These are phyloP conservation scores for Nothoprocta pentlandii DNA, from an alignment of 2,113 vertebrate species.

Conservation along the genomic window DNA sequence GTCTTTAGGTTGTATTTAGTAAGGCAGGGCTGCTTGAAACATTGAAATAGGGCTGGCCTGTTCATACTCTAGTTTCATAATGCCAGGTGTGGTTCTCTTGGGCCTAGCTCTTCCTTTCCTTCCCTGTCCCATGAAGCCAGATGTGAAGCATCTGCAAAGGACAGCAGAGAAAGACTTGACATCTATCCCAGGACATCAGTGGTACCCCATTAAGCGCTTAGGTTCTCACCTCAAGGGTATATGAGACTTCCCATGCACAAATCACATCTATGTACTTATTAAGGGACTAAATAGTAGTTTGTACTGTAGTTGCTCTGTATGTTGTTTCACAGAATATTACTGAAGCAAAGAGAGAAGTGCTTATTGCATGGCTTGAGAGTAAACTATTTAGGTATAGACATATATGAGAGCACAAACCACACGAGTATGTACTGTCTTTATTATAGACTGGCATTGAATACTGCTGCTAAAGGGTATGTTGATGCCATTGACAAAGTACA, in stretches of 20 bases:
- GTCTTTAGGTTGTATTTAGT: not conserved
- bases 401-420: not conserved
- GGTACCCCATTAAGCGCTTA: not conserved
- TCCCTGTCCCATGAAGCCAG: not conserved
- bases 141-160: not conserved
- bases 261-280: not conserved
- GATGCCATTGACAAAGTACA: not conserved
- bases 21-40: not conserved
- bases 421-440: conserved; percentile 8
- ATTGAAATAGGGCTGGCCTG: not conserved
- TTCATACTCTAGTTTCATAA: conserved; percentile 2
- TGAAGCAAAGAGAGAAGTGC: not conserved
- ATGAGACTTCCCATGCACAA: not conserved
- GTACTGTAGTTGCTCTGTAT: not conserved
- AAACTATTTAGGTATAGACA: not conserved
- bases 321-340: not conserved
- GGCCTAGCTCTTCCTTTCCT: conserved; percentile 8
- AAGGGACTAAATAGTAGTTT: not conserved
- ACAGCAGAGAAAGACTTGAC: not conserved
- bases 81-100: not conserved
- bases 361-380: not conserved
- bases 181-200: not conserved
- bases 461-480: conserved; percentile 32
- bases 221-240: not conserved
- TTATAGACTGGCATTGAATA: conserved; percentile 34